phyloP scores from a whole-genome alignment of 2,888 invertebrate species.

The Netelia virgata region DNA sequence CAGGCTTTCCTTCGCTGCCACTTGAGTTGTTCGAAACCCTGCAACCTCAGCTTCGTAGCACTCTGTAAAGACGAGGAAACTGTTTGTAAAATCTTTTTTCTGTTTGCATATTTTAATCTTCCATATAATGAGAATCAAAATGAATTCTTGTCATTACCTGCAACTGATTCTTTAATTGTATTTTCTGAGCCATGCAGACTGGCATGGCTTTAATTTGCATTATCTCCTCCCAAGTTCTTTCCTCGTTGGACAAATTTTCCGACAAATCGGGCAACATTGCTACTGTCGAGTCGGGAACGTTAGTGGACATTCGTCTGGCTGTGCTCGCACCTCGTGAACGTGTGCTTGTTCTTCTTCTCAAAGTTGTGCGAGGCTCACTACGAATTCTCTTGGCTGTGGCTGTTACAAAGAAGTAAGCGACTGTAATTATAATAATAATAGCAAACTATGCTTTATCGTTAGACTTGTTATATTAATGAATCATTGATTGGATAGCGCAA shows the following conservation, averaged over 20 bases:
- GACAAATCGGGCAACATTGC: slow-evolving; percentile 94
- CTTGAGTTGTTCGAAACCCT: slow-evolving; percentile 93
- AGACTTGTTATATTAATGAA: slow-evolving; percentile 7
- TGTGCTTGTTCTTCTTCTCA: slow-evolving; percentile 87
- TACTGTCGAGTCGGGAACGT: slow-evolving; percentile 89
- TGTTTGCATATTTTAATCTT: slow-evolving; percentile 38
- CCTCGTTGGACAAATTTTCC: slow-evolving; percentile 93
- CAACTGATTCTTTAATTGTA: slow-evolving; percentile 91
- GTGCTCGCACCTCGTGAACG: slow-evolving; percentile 86
- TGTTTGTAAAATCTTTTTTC: neutral
- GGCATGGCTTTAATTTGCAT: slow-evolving; percentile 95
- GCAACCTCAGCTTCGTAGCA: slow-evolving; percentile 92
- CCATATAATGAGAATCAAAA: slow-evolving; percentile 42
- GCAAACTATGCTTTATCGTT: neutral
- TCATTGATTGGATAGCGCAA: slow-evolving; percentile 27
- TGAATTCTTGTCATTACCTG: slow-evolving; percentile 86
- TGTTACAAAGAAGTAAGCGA: slow-evolving; percentile 77
- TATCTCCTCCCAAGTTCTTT: slow-evolving; percentile 94
- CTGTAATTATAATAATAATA: neutral
- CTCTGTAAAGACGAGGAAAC: slow-evolving; percentile 86
- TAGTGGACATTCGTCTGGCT: slow-evolving; percentile 86
- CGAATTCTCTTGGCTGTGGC: slow-evolving; percentile 90
- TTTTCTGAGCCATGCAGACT: slow-evolving; percentile 93
- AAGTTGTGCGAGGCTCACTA: slow-evolving; percentile 88
- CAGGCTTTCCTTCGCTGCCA: slow-evolving; percentile 92